Conservation (phyloP, 2,797 vertebrate genomes). For the Acrocephalus scirpaceus region DNA sequence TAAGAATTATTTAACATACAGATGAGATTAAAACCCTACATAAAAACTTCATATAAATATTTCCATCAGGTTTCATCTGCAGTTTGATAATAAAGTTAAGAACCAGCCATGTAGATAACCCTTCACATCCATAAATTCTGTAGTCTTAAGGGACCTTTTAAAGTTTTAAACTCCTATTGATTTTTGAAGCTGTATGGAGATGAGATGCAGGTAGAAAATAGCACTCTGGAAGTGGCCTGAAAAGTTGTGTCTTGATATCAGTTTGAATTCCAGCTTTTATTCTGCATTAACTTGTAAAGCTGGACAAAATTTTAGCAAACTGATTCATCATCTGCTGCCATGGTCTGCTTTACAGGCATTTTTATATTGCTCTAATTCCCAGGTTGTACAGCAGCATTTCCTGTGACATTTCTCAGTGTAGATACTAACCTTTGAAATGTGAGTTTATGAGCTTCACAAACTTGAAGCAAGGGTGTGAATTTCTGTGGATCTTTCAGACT, state of each 20-base stretch:
- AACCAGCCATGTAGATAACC: neutral
- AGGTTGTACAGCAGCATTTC: neutral
- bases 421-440: neutral
- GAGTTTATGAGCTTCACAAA: neutral
- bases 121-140: neutral
- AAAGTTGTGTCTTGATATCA: neutral
- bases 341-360: neutral
- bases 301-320: neutral
- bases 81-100: neutral
- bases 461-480: neutral
- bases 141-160: neutral
- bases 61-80: neutral
- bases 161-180: neutral
- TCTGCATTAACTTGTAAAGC: neutral
- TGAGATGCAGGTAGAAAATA: neutral
- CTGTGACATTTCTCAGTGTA: neutral
- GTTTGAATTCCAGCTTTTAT: neutral
- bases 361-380: neutral
- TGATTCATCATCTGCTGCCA: neutral
- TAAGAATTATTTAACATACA: neutral
- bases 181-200: neutral
- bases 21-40: neutral
- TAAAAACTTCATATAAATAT: neutral
- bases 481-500: neutral
- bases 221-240: neutral